Evolutionary conservation across 1,140 invertebrate species (phyloP).

Genomic region (Brachionus manjavacas): DNA sequence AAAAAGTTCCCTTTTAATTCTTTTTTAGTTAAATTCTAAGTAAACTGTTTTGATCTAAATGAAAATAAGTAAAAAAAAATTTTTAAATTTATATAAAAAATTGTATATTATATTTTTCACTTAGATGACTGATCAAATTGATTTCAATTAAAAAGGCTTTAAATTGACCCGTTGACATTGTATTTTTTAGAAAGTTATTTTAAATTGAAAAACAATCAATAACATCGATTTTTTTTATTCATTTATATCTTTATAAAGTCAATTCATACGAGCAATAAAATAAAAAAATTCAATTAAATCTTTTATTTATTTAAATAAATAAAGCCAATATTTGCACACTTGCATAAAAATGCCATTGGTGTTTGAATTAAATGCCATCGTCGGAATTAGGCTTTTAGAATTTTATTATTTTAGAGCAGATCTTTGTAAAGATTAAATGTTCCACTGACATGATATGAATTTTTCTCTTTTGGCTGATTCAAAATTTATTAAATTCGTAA

Average conservation of each 20-base stretch:
- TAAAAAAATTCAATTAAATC: neutral
- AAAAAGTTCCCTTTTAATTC: no score
- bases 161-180: neutral
- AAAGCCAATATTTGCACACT: neutral
- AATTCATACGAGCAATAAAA: neutral
- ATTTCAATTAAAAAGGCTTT: neutral
- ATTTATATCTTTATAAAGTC: neutral
- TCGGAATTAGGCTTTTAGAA: neutral
- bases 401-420: neutral
- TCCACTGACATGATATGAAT: neutral
- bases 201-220: neutral
- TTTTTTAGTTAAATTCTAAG: no score
- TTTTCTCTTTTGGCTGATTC: neutral
- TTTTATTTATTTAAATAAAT: neutral
- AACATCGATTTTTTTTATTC: neutral
- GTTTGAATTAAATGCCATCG: neutral
- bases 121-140: neutral
- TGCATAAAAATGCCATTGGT: conserved; percentile 1
- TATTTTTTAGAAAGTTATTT: neutral
- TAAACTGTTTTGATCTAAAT: neutral
- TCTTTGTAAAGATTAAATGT: neutral
- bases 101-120: neutral
- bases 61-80: neutral
- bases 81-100: no score
- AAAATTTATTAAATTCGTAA: neutral